Base-by-base conservation (phyloP, 1,140 invertebrate genomes). In the Trypoxylus dichotomus region DNA sequence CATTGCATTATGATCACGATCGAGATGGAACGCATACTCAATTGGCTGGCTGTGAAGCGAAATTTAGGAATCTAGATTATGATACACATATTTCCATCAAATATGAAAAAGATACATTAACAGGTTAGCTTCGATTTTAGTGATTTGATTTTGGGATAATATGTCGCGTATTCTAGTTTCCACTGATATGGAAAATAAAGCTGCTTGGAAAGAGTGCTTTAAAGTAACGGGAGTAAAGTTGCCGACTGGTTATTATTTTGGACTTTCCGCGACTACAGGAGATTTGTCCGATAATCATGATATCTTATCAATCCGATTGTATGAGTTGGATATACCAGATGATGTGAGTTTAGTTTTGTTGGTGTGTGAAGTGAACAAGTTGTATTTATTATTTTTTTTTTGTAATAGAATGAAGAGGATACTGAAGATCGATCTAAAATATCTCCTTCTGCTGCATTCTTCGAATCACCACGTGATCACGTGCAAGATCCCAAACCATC, bases 271-370 rank as follows among this genome's bases (percentile, higher is more conserved):
- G 13, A 97, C 97, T 0, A 99, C 98, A 3, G 98, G 98, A 8
- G 97, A 99, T 87, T 88, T 99, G 71, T 95, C 93, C 68, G 98
- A 99, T 90, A 98, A 96, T 86, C 98, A 99, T 88, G 98, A 99
- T 86, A 91, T 99, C 78, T 90, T 98, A 74, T 93, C 95, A 8
- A 90, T 99, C 71, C 95, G 96, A 87, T 91, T 97, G 79, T 98
- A 94, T 84, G 95, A 98, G 85, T 88, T 98, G 75, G 95, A 97
- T 84, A 84, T 91, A 43, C 88, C 92, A 68, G 90, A 92, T 78
- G 91, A 91, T 84, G 94, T 94, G 87, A 90, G 89, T 83, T 77
- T 43, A 32, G 6, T 60, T 76, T 24, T 11, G 32, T 24, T 41
- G 29, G 7, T 37, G 7, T 0, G 8, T 3, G 21, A 75, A 75